Base-by-base conservation (phyloP, 2,113 vertebrate genomes). In the Ageneiosus marmoratus region DNA sequence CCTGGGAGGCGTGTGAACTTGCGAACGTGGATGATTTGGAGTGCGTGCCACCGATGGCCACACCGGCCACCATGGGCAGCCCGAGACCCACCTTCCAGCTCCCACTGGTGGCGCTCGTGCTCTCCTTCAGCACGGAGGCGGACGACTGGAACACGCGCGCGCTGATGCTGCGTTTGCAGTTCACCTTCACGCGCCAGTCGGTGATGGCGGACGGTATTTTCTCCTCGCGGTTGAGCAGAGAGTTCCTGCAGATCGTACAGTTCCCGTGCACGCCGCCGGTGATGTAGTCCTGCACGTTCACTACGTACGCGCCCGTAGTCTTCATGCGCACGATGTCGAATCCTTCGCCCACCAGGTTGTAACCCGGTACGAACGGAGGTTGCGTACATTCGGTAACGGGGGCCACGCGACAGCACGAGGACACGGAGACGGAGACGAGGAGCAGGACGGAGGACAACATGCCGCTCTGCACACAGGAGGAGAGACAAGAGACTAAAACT, bases 291-390 rank as follows among this genome's bases (percentile, higher is more conserved):
- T 56, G 29, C 37, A 88, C 27, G 29, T 91, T 77, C 50, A 89
- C 81, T 75, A 91, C 88, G 24, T 69, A 83, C 29, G 89, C 88
- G 0, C 88, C 88, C 0, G 22, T 87, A 50, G 79, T 85, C 79
- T 83, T 41, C 88, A 91, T 77, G 22, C 1, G 85, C 27, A 90
- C 84, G 20, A 91, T 72, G 2, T 90, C 46, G 5, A 91, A 91
- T 18, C 91, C 91, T 67, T 91, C 90, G 0, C 89, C 90, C 5
- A 72, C 88, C 65, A 90, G 86, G 70, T 89, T 89, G 86, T 90
- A 85, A 27, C 90, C 89, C 0, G 90, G 88, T 0, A 89, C 86
- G 0, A 63, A 87, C 2, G 69, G 79, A 22, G 22, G 56, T 0
- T 50, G n/a, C 29, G 86, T 62, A 13, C 90, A 90, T 65, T 90